Percentiles rank a stretch among this genome's conserved stretches.
Conservation (phyloP, 2,797 vertebrate species). For the Phylloscopus collybita region DNA sequence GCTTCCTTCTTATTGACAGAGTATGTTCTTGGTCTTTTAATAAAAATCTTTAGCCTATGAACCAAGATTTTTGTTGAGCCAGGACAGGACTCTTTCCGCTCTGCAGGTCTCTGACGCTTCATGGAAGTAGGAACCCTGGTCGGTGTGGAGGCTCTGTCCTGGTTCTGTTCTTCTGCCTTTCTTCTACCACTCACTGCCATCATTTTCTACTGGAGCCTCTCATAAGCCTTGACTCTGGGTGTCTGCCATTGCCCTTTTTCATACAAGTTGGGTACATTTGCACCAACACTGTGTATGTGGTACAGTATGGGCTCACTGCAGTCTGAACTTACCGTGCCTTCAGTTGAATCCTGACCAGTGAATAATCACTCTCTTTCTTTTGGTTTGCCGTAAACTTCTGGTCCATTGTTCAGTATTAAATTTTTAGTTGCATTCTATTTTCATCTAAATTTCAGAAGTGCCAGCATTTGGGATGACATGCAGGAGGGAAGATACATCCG, state of each 20-base stretch:
- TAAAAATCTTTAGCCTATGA: neutral
- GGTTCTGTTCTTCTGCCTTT: neutral
- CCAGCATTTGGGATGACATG: neutral
- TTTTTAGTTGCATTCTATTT: neutral
- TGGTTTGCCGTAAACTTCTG: neutral
- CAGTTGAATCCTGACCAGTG: neutral
- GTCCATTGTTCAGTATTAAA: neutral
- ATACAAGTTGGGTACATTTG: accelerated
- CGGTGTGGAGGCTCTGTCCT: accelerated
- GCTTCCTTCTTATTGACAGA: neutral
- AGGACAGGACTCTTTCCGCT: accelerated
- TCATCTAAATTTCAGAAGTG: neutral
- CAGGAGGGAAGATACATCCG: neutral
- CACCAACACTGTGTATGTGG: accelerated
- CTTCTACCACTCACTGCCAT: accelerated
- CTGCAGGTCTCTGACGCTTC: neutral
- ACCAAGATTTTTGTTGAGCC: neutral
- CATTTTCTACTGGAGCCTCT: neutral
- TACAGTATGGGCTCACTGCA: accelerated
- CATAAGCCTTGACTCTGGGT: neutral
- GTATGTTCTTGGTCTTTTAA: neutral
- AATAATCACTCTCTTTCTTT: neutral
- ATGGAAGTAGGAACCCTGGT: accelerated
- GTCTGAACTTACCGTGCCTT: neutral
- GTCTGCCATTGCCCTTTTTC: neutral